Evolutionary conservation across 2,797 vertebrate species (phyloP), one percentile per base, ranked within the genome.

Genomic region (Sebastes wilsoni): DNA sequence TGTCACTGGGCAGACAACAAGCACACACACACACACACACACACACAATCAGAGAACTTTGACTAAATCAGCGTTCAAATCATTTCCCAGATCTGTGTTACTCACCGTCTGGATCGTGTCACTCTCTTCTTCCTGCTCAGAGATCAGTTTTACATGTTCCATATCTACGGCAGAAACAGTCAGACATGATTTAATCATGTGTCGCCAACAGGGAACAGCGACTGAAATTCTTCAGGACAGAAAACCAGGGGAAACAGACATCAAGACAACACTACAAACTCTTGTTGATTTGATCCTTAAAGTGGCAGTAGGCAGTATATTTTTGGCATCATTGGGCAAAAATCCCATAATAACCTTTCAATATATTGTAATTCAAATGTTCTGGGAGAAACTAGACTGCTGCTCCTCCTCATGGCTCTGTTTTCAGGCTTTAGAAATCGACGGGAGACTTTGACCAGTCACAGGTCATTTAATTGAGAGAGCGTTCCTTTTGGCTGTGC

Each of bases 1-100:
- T 92, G 87, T 93, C 93, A 90, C 93, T 84, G 78, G 90, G 91
- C 88, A 92, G 91, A 92, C 87, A 88, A 82, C 83, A 89, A 56
- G 56, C 67, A 46, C 72, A 66, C 77, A 73, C 79, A 46, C 72
- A 68, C 75, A 72, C 79, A 72, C 62, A 56, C 54, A 65, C 32
- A 34, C 36, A 8, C 32, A 34, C 36, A 38, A 72, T 79, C 76
- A 76, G 71, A 73, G n/a, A 82, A 88, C 36, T 88, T 84, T 78
- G 65, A 70, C 77, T 54, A 83, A 87, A 88, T 79, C 77, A n/a
- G 49, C 27, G 22, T 73, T 85, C 36, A 68, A 78, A 82, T 80
- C 46, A 71, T 74, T 83, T 77, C 68, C 52, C 66, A 61, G 58
- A 38, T 68, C 65, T 60, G 72, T 59, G 61, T 36, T 61, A 20